Evolutionary conservation across 2,888 invertebrate genomes (phyloP), one percentile per base, ranked within the genome.

Genomic region (Drosophila mimetica): DNA sequence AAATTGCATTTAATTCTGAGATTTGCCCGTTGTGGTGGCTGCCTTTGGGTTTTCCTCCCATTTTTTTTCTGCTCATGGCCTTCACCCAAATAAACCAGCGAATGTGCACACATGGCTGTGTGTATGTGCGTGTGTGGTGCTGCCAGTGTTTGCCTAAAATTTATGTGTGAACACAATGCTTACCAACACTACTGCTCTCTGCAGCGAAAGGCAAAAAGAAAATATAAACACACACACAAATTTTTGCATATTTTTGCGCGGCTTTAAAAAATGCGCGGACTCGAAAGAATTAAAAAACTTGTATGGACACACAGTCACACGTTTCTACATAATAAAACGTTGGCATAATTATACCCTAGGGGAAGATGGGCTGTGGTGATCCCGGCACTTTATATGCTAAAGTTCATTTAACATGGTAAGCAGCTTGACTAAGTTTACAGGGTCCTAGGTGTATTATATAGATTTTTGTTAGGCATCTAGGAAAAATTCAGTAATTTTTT

Each of bases 1-100:
- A 83, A 83, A 83, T 83, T 83, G 82, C 82, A 83, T 86, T 83
- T 83, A 86, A 83, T 86, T 83, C 81, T 70, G 74, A 83, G 86
- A 83, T 84, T 84, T 83, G 66, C 59, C 51, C 36, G 59, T 37
- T 69, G 50, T 71, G 46, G 36, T 55, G 66, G 59, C 25, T 54
- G 65, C 54, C 46, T 50, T 41, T 67, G 69, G 57, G 18, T 51
- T 39, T 70, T 22, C 47, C 41, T 18, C 6, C 42, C 34, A 52
- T 11, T 28, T 44, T 44, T 22, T 22, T 25, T 44, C 67, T 25
- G 20, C 67, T 51, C 44, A 47, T 60, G 82, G 82, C 82, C 82
- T 83, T 83, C 86, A 83, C 82, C 82, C 74, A 86, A 83, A 83
- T 83, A 86, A 71, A 71, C 63, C 69, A 65, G 66, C 64, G 59